These are phyloP conservation scores for Syngnathus scovelli DNA, from an alignment of 2,113 vertebrate species.

Conservation along the genomic window DNA sequence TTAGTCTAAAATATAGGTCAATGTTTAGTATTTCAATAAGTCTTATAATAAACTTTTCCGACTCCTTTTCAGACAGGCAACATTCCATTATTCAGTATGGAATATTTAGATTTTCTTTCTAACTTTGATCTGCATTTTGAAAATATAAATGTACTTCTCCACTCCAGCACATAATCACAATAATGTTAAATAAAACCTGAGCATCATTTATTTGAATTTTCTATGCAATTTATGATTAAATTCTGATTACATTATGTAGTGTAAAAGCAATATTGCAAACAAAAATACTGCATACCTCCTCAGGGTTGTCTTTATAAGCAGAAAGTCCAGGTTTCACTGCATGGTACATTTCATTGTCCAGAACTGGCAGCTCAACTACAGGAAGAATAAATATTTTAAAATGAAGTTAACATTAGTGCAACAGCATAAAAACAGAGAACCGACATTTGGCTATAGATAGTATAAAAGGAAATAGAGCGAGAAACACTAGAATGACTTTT, in stretches of 20 bases:
- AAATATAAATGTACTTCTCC: too few relatives aligned
- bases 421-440: background rate
- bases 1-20: too few relatives aligned
- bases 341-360: conserved; percentile 92
- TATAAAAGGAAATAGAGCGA: background rate
- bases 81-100: too few relatives aligned
- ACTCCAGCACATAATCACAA: background rate
- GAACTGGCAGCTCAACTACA: conserved; percentile 77
- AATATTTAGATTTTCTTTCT: too few relatives aligned
- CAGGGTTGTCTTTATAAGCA: conserved; percentile 84
- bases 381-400: conserved; percentile 12
- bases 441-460: too few relatives aligned
- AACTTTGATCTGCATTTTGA: too few relatives aligned
- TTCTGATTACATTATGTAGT: background rate
- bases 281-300: conserved; percentile 73
- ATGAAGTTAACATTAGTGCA: conserved; percentile 14
- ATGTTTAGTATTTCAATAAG: too few relatives aligned
- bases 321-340: conserved; percentile 96
- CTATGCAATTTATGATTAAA: background rate
- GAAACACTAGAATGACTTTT: conserved; percentile 3
- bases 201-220: background rate
- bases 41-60: too few relatives aligned
- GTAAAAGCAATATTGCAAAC: conserved; percentile 13
- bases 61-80: too few relatives aligned
- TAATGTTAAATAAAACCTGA: background rate